Evolutionary conservation across 2,113 vertebrate genomes (phyloP).

Genomic region (Gallinago media): DNA sequence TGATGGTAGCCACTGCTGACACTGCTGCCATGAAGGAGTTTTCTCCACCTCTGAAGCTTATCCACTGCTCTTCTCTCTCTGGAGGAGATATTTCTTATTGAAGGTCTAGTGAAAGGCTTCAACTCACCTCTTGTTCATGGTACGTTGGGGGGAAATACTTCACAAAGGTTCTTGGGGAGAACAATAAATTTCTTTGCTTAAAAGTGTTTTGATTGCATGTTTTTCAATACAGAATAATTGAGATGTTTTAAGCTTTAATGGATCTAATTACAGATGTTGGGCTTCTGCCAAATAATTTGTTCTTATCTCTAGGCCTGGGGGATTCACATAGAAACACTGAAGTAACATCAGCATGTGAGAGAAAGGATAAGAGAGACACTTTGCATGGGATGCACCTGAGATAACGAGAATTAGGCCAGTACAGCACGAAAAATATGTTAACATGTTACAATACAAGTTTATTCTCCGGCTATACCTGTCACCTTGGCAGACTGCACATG

Average conservation of each 20-base stretch:
- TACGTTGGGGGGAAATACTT: neutral
- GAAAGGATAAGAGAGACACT: neutral
- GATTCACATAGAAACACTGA: neutral
- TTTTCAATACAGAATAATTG: neutral
- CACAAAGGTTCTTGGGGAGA: neutral
- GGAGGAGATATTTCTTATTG: neutral
- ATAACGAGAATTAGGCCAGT: neutral
- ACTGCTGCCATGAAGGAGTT: accelerated
- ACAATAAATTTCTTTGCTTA: neutral
- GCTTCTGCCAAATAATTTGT: slow-evolving; percentile 13
- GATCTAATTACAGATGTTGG: neutral
- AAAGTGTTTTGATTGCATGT: neutral
- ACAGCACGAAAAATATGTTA: neutral
- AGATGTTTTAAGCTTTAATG: neutral
- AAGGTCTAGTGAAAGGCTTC: neutral
- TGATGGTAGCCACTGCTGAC: accelerated
- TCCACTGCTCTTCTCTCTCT: neutral
- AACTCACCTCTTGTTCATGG: accelerated
- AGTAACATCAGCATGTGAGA: neutral
- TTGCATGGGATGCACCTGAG: neutral
- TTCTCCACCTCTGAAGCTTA: neutral
- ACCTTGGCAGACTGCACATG: neutral
- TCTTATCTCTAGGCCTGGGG: neutral
- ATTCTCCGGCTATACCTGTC: neutral
- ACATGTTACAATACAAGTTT: neutral